Evolutionary conservation across 1,140 invertebrate genomes (phyloP).

Genomic region (Drosophila watanabei): DNA sequence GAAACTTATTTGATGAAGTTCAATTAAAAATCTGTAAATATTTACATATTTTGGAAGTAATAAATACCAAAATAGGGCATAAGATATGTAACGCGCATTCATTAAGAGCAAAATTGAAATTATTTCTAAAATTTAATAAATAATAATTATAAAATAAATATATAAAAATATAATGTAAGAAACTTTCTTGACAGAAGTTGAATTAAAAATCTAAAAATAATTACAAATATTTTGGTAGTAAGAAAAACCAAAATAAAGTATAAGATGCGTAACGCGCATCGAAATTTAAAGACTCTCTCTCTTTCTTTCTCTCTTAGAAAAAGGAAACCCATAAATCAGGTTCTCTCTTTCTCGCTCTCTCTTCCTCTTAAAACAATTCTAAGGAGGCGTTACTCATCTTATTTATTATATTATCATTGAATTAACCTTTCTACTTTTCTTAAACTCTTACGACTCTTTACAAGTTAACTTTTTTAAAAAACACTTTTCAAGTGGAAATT

Average conservation of each 20-base stretch:
- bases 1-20: neutral
- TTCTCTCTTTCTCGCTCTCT: too few relatives aligned
- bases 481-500: neutral
- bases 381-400: neutral
- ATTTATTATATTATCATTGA: neutral
- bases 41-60: neutral
- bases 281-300: too few relatives aligned
- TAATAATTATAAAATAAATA: too few relatives aligned
- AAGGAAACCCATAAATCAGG: too few relatives aligned
- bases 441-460: neutral
- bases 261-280: neutral
- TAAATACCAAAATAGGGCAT: neutral
- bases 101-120: neutral
- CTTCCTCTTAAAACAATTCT: neutral
- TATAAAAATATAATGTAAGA: too few relatives aligned
- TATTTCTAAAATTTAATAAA: neutral
- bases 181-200: neutral
- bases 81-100: neutral
- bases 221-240: neutral
- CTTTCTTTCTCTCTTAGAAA: too few relatives aligned
- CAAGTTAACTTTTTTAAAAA: neutral
- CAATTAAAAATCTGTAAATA: neutral
- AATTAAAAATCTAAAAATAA: neutral
- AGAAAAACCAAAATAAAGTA: neutral
- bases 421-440: too few relatives aligned